These are phyloP conservation scores for Hylyphantes graminicola DNA, from an alignment of 1,140 invertebrate species.

Conservation along the genomic window DNA sequence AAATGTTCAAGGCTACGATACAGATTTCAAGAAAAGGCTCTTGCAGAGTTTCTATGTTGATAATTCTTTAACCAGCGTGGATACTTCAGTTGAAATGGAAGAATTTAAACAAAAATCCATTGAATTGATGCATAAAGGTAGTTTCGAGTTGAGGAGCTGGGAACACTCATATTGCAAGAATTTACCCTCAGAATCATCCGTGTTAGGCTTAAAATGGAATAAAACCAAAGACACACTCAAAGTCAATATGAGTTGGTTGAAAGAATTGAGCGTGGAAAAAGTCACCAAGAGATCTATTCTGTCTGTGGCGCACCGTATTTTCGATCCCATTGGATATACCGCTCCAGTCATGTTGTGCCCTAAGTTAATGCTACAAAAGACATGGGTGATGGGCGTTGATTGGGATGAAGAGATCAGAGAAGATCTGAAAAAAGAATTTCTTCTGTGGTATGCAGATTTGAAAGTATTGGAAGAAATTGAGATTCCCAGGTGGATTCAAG, in stretches of 20 bases:
- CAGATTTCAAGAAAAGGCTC: no score
- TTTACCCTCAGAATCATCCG: background rate
- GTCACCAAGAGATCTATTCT: constrained; percentile 22
- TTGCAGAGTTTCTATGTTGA: background rate
- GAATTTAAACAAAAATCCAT: background rate
- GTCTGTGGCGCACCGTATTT: background rate
- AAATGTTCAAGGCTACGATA: no score
- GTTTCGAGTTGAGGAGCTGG: constrained; percentile 28
- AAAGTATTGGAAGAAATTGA: background rate
- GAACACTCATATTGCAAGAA: background rate
- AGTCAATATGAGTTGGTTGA: constrained; percentile 3
- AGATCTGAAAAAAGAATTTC: constrained; percentile 10
- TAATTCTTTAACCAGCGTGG: constrained; percentile 15
- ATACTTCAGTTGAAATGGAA: background rate
- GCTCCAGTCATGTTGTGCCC: constrained; percentile 9
- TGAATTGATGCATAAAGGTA: background rate
- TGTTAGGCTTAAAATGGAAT: constrained; percentile 10
- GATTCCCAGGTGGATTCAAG: background rate
- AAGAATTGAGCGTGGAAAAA: background rate
- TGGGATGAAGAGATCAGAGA: constrained; percentile 21
- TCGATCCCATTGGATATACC: constrained; percentile 14
- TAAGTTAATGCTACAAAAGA: constrained; percentile 19
- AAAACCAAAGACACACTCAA: background rate
- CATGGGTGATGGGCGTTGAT: background rate
- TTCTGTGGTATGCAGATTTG: constrained; percentile 12